Conservation (phyloP, 23 tunicate genomes). For the Ascidia mentula region DNA sequence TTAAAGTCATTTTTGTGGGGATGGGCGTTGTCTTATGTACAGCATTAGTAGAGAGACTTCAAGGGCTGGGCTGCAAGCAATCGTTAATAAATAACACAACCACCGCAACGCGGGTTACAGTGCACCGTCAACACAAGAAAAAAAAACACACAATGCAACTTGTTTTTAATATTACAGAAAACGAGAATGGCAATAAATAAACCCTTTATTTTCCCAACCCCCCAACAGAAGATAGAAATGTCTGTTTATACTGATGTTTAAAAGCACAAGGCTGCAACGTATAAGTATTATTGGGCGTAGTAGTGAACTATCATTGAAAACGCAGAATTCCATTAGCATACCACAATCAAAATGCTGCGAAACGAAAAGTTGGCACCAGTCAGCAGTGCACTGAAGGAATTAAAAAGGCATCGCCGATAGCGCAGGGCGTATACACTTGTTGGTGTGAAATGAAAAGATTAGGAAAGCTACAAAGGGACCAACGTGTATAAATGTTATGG, state of each 20-base stretch:
- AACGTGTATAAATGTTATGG: neutral
- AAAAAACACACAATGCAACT: slow-evolving; percentile 3
- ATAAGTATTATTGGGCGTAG: neutral
- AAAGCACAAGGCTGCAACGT: neutral
- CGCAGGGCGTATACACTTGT: neutral
- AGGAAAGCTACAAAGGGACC: neutral
- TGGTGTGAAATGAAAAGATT: neutral
- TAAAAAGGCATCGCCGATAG: neutral
- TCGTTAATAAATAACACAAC: slow-evolving; percentile 1
- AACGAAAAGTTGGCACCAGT: neutral
- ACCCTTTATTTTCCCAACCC: neutral
- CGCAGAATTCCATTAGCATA: neutral
- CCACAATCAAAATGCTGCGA: neutral
- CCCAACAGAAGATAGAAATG: neutral
- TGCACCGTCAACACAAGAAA: slow-evolving; percentile 11
- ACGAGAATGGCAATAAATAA: neutral
- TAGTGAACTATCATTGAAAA: slow-evolving; percentile 6
- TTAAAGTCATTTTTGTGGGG: too few species aligned
- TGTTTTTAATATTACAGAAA: neutral
- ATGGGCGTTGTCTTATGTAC: neutral
- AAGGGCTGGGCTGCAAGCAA: neutral
- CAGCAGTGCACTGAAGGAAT: neutral
- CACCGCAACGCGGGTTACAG: slow-evolving; percentile 4
- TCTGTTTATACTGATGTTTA: neutral
- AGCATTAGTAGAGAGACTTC: neutral